Conservation (phyloP, 2,888 invertebrate species). For the Brenthis ino region DNA sequence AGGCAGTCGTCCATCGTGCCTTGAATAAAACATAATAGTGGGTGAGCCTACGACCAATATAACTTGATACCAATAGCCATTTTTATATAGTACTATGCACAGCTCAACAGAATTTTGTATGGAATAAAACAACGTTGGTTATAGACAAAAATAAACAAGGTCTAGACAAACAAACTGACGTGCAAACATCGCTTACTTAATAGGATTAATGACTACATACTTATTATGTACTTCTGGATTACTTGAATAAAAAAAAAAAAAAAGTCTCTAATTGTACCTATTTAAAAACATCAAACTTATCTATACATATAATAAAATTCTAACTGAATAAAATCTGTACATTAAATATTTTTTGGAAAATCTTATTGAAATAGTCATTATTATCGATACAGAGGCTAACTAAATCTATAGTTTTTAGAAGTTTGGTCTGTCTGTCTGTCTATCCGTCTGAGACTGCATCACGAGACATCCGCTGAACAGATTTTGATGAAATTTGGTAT, state of each 20-base stretch:
- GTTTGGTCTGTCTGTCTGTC: no score
- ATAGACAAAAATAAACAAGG: constrained; percentile 40
- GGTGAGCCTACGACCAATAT: constrained; percentile 53
- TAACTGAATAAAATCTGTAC: no score
- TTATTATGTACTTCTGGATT: constrained; percentile 7
- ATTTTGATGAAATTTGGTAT: no score
- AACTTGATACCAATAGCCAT: constrained; percentile 43
- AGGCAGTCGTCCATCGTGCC: constrained; percentile 64
- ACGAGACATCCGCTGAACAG: no score
- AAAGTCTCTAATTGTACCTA: background rate
- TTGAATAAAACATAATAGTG: constrained; percentile 77
- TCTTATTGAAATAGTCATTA: no score
- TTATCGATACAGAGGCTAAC: no score
- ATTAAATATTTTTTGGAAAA: no score
- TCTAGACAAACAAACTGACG: constrained; percentile 45
- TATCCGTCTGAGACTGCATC: no score
- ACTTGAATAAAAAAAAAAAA: background rate
- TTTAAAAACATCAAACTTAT: no score
- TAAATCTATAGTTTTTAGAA: no score
- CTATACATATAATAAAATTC: no score
- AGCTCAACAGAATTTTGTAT: constrained; percentile 47
- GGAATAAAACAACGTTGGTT: constrained; percentile 20
- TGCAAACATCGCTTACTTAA: constrained; percentile 63
- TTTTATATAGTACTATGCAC: background rate
- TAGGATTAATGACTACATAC: constrained; percentile 50